Conservation (phyloP, 2,113 vertebrate species). For the Anguilla rostrata region DNA sequence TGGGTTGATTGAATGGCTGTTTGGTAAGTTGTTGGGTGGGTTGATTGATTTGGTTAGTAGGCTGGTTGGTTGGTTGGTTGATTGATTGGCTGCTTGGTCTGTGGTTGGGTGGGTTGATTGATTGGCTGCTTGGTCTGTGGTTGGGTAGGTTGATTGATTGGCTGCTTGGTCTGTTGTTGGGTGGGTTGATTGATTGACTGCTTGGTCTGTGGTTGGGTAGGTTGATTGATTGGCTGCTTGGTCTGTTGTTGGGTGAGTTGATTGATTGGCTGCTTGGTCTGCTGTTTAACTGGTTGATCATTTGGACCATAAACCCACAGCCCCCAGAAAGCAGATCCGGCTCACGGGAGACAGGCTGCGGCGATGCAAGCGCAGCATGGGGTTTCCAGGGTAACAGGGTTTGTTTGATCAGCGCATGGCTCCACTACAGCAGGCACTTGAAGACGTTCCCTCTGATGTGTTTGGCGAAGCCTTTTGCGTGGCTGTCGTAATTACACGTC, state of each 20-base stretch:
- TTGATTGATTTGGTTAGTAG: too few relatives aligned
- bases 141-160: neutral
- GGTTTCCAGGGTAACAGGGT: conserved; percentile 26
- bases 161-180: neutral
- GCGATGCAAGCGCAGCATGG: neutral
- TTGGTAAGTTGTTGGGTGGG: too few relatives aligned
- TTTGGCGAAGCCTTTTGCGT: neutral
- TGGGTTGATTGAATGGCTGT: too few relatives aligned
- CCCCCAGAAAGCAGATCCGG: neutral
- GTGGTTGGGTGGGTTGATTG: neutral
- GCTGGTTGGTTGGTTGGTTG: neutral
- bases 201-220: too few relatives aligned
- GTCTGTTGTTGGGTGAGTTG: neutral
- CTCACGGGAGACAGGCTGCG: neutral
- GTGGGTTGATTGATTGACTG: neutral
- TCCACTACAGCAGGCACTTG: neutral
- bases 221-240: too few relatives aligned
- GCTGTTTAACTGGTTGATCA: neutral
- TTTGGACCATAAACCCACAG: neutral
- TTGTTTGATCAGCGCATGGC: conserved; percentile 32
- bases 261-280: too few relatives aligned
- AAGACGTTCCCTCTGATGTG: neutral
- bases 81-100: too few relatives aligned
- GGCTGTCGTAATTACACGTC: conserved; percentile 8
- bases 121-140: neutral